Conservation (phyloP, 2,797 vertebrate genomes). For the Merluccius polli region DNA sequence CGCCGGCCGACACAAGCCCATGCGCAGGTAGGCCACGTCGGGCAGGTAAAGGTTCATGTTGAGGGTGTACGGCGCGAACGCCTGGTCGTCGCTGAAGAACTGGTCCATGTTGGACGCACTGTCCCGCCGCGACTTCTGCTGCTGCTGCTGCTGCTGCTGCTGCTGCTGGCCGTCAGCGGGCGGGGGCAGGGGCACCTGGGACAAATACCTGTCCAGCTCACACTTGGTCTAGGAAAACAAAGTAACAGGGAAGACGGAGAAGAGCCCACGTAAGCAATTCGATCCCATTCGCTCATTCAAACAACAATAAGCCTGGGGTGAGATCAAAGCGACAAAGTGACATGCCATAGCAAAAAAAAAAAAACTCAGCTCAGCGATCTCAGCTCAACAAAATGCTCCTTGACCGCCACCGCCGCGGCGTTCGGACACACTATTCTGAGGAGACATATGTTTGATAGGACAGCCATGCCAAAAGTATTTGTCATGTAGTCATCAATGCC, state of each 20-base stretch:
- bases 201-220: constrained; percentile 95
- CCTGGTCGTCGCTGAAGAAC: constrained; percentile 86
- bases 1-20: constrained; percentile 83
- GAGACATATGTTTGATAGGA: constrained; percentile 63
- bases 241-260: constrained; percentile 5
- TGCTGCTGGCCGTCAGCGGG: constrained; percentile 51
- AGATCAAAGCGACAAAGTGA: constrained; percentile 9
- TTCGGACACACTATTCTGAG: constrained; percentile 45
- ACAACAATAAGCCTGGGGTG: not conserved
- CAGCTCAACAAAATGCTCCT: not conserved
- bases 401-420: constrained; percentile 19
- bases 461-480: constrained; percentile 90
- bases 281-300: not conserved
- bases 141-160: constrained; percentile 79
- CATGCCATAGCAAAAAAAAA: not conserved
- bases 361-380: not conserved
- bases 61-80: constrained; percentile 86
- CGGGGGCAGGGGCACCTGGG: constrained; percentile 72
- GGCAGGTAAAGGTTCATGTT: constrained; percentile 98
- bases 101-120: constrained; percentile 82
- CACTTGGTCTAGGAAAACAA: constrained; percentile 80
- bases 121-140: constrained; percentile 87
- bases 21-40: constrained; percentile 88
- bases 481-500: constrained; percentile 84
- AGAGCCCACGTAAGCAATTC: not conserved